A percentile compares a stretch with the other conserved stretches of the same genome.
Conservation (phyloP, 2,888 invertebrate species). For the Drosophila subsilvestris region DNA sequence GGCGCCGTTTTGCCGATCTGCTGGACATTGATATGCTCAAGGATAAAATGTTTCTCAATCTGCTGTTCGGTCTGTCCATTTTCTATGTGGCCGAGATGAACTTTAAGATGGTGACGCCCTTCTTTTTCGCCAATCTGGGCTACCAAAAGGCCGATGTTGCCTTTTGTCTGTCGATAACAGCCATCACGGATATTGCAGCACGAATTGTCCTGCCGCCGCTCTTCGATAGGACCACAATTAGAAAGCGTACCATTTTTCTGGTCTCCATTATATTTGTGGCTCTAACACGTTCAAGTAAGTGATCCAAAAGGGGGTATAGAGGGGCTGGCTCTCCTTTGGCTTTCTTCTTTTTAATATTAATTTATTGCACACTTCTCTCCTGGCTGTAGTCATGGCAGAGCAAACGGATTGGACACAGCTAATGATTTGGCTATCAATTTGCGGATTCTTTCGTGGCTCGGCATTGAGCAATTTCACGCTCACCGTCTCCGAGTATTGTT, state of each 20-base stretch:
- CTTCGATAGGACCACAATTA: constrained; percentile 88
- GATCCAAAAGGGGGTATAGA: neutral
- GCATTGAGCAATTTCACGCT: constrained; percentile 91
- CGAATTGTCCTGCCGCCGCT: constrained; percentile 90
- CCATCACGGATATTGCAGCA: constrained; percentile 90
- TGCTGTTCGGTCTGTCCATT: constrained; percentile 89
- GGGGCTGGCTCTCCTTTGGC: neutral
- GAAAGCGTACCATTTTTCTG: constrained; percentile 90
- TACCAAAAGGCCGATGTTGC: constrained; percentile 89
- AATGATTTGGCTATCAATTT: constrained; percentile 89
- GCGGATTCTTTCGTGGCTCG: constrained; percentile 91
- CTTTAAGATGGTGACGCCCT: constrained; percentile 90
- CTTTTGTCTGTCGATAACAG: constrained; percentile 90
- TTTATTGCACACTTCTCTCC: neutral
- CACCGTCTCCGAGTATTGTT: constrained; percentile 91
- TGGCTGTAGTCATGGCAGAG: constrained; percentile 87
- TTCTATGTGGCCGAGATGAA: constrained; percentile 91
- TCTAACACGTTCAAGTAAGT: constrained; percentile 89
- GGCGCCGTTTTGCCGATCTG: constrained; percentile 86
- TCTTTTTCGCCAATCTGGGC: constrained; percentile 87
- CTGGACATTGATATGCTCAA: constrained; percentile 90
- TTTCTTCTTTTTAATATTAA: neutral
- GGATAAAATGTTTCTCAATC: constrained; percentile 89
- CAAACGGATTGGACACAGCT: constrained; percentile 89
- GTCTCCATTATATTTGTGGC: constrained; percentile 89